Base-by-base conservation (phyloP, 1,140 invertebrate species). In the Aphaenogaster floridana region DNA sequence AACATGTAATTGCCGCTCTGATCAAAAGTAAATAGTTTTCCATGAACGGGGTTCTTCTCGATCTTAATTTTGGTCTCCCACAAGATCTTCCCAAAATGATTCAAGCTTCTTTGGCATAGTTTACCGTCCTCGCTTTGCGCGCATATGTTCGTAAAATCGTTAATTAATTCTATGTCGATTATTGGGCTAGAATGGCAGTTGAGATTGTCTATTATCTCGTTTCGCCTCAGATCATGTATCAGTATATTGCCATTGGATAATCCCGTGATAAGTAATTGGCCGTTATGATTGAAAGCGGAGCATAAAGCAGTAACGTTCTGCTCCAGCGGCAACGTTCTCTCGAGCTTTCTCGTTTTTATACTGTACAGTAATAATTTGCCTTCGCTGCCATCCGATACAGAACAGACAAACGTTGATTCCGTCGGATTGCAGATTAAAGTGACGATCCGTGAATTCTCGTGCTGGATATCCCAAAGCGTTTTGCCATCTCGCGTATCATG, bases 401-500 rank as follows among this genome's bases (percentile, higher is more conserved):
- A 97, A 90, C 96, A 96, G 0, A 97, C 95, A 89, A 97, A 97
- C 45, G 94, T 96, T 0, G 96, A 96, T 81, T 96, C 96, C 0
- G 94, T 93, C 13, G 97, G 97, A 93, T 96, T 97, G 39, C 96
- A 96, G 21, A 96, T 93, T 4, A 97, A 86, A 52, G 95, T 95
- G 8, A 96, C 93, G 3, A 97, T 96, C 61, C 96, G 96, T 69
- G 91, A 95, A 86, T 93, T 90, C 50, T 96, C 96, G 34, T 95
- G 93, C 28, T 95, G 94, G n/a, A 96, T 95, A 92, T 97, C 97
- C 96, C 96, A 97, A 11, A 97, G 93, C 6, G 96, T 96, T 92
- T 97, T 97, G 86, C 96, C 96, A 59, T 97, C 97, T 81, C 96
- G 96, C 1, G 96, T 96, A 92, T 97, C 97, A 93, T 97, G 97